phyloP scores from a whole-genome alignment of 2,888 invertebrate genomes.

The Dryadula phaetusa region DNA sequence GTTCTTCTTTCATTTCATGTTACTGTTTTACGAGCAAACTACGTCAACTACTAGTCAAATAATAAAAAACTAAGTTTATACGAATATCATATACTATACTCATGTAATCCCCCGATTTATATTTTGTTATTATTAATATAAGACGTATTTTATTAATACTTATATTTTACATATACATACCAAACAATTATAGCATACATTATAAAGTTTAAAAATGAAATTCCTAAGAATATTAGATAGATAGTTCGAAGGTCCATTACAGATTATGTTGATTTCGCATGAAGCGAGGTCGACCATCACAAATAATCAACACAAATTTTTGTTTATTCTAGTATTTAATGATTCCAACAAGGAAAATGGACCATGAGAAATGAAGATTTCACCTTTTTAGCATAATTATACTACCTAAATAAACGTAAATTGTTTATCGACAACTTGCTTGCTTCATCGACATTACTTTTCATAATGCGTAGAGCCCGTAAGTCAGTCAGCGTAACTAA shows the following conservation, averaged over 20 bases:
- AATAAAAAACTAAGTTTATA: not conserved
- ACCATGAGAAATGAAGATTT: slow-evolving; percentile 20
- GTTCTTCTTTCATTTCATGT: not conserved
- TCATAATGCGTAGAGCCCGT: slow-evolving; percentile 27
- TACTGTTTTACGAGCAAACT: not conserved
- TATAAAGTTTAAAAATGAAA: not conserved
- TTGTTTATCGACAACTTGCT: slow-evolving; percentile 12
- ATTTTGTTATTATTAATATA: no score
- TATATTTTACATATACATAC: no score
- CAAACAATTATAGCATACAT: not conserved
- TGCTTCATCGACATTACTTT: slow-evolving; percentile 36
- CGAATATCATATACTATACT: not conserved
- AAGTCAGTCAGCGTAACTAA: slow-evolving; percentile 40
- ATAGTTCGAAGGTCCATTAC: not conserved
- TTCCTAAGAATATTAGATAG: not conserved
- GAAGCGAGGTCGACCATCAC: slow-evolving; percentile 1
- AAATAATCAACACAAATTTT: not conserved
- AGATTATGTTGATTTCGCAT: not conserved
- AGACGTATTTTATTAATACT: no score
- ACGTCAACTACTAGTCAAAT: not conserved
- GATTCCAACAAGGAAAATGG: not conserved
- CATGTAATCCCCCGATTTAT: not conserved
- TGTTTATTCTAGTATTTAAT: slow-evolving; percentile 1
- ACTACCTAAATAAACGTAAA: slow-evolving; percentile 25
- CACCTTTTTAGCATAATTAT: slow-evolving; percentile 29